Conservation (phyloP, 2,113 vertebrate species). For the Oreochromis aureus region DNA sequence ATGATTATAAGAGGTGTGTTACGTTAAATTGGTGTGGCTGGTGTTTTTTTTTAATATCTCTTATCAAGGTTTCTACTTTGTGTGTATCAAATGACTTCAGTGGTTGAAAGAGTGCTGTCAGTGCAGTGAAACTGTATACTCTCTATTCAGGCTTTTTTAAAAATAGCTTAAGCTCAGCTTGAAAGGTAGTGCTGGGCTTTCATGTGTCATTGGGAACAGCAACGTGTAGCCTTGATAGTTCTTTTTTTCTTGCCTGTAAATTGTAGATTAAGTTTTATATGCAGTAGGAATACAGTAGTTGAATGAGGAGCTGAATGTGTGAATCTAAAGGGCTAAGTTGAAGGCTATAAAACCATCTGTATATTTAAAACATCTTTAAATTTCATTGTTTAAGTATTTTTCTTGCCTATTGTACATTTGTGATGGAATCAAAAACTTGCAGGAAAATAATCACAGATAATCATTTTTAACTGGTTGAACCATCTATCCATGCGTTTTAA, state of each 20-base stretch:
- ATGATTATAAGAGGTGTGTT: background rate
- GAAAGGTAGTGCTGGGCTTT: background rate
- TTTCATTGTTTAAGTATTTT: background rate
- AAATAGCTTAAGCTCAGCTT: background rate
- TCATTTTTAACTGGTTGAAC: background rate
- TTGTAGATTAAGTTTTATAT: background rate
- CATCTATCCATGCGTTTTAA: background rate
- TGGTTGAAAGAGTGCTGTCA: background rate
- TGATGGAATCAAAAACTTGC: background rate
- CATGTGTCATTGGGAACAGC: background rate
- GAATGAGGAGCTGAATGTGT: background rate
- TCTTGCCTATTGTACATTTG: background rate
- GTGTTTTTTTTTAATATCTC: background rate
- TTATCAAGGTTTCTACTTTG: background rate
- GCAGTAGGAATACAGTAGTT: background rate
- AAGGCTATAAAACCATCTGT: background rate
- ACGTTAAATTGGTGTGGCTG: background rate
- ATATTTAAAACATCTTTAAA: background rate
- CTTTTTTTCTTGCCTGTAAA: background rate
- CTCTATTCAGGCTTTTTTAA: background rate
- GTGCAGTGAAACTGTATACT: background rate
- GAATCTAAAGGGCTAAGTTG: background rate
- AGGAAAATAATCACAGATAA: background rate
- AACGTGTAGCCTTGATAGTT: background rate
- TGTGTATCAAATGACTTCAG: background rate